Evolutionary conservation across 1,140 invertebrate species (phyloP), one percentile per base, ranked within the genome.

Genomic region (Ooceraea biroi): DNA sequence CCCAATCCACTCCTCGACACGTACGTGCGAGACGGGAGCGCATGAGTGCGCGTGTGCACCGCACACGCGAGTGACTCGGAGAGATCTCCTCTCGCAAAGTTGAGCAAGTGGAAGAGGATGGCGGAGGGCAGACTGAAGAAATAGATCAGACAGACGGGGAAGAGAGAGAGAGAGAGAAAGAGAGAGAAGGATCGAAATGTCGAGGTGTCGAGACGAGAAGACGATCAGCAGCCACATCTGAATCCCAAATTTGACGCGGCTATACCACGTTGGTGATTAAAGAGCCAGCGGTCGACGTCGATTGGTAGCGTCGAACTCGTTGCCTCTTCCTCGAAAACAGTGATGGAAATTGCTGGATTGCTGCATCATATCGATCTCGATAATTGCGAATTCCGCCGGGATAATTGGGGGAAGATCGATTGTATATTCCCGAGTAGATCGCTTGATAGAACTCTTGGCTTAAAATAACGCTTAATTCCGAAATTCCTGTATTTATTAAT

Each of bases 181-280:
- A 73, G 8, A 61, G 27, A 36, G 52, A 10, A 7, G 10, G 11
- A 19, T 66, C 44, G 50, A 69, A 80, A 76, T 65, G 58, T 55
- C 65, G 82, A 89, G 74, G 83, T 87, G 88, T 85, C 85, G 88
- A 58, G 57, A 80, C 80, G 85, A 87, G 55, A 7, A 77, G 85
- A 82, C 63, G 71, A 84, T 19, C 71, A 71, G 57, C 52, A 76
- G 57, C 52, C 82, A 19, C 85, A 89, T 90, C 87, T 90, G 85
- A 90, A 90, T 90, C 27, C 88, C 88, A 89, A 90, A 90, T 89
- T 89, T 86, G 83, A 30, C 85, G 73, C 50, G 50, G 76, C 73
- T 76, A 69, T 55, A 63, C 12, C 36, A 19, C 60, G 63, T 58
- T 46, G 55, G 68, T 89, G 88, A 89, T 89, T 86, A 88, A 89